Evolutionary conservation across 2,888 invertebrate species (phyloP).

Genomic region (Dimorphilus gyrociliatus): DNA sequence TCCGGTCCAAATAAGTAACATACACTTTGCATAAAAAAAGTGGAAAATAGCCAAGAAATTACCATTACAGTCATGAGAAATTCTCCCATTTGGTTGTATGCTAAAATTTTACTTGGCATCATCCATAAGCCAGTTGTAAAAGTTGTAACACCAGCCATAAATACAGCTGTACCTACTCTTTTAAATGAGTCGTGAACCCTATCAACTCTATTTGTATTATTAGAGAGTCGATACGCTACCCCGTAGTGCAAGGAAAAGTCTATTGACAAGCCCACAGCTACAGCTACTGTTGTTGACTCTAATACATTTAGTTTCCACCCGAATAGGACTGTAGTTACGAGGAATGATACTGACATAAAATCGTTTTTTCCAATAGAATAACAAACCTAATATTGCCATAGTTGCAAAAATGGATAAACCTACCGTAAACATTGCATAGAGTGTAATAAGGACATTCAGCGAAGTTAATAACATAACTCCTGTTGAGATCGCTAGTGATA

Average conservation of each 20-base stretch:
- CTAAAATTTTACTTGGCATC: constrained; percentile 63
- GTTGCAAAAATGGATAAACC: no score
- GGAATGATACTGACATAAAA: no score
- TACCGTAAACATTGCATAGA: no score
- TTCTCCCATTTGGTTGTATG: constrained; percentile 73
- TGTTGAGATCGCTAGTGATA: no score
- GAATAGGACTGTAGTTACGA: constrained; percentile 25
- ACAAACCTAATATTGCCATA: no score
- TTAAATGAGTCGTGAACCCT: constrained; percentile 8
- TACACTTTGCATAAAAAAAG: constrained; percentile 39
- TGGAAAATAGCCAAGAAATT: constrained; percentile 53
- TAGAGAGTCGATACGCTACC: constrained; percentile 48
- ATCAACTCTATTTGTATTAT: constrained; percentile 1
- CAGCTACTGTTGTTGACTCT: constrained; percentile 73
- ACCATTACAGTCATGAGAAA: constrained; percentile 69
- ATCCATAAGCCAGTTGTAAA: constrained; percentile 67
- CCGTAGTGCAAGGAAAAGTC: constrained; percentile 80
- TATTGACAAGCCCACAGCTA: constrained; percentile 73
- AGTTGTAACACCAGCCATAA: constrained; percentile 67
- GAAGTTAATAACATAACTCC: no score
- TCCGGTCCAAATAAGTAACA: constrained; percentile 54
- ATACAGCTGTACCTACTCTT: constrained; percentile 60
- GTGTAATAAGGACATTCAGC: no score
- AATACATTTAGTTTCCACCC: constrained; percentile 79
- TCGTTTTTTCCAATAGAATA: no score